Conservation (phyloP, 2,797 vertebrate genomes). For the Lagocephalus sceleratus region DNA sequence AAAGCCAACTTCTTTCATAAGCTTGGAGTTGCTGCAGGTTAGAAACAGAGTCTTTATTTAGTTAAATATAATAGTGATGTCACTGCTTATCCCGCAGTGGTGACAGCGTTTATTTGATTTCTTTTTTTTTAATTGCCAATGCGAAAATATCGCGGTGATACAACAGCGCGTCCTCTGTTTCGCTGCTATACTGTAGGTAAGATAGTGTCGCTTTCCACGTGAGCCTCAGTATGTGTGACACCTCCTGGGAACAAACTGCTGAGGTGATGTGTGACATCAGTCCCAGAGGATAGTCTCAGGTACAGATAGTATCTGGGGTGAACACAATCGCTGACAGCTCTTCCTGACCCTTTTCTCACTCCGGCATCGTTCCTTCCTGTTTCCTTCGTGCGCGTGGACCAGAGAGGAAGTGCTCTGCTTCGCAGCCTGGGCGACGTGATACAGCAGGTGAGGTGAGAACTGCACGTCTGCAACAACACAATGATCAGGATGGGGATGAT, state of each 20-base stretch:
- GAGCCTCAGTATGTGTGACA: constrained; percentile 61
- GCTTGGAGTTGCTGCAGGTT: too few species aligned
- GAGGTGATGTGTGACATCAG: constrained; percentile 60
- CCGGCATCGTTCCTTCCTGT: constrained; percentile 53
- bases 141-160: not conserved
- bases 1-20: too few species aligned
- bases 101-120: too few species aligned
- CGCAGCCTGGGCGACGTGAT: too few species aligned
- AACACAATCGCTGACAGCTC: constrained; percentile 59
- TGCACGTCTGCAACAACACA: constrained; percentile 2
- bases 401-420: constrained; percentile 24
- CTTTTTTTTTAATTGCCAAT: constrained; percentile 12
- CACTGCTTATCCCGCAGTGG: too few species aligned
- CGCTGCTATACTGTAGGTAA: not conserved
- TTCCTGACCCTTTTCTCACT: constrained; percentile 67
- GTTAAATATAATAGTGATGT: too few species aligned
- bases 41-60: too few species aligned
- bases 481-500: constrained; percentile 9
- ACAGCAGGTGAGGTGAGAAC: too few species aligned
- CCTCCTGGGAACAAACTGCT: constrained; percentile 56
- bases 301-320: constrained; percentile 55
- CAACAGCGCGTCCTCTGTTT: too few species aligned
- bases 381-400: constrained; percentile 41
- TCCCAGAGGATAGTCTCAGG: constrained; percentile 55
- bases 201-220: constrained; percentile 29